Evolutionary conservation across 2,888 invertebrate genomes (phyloP).

Genomic region (Stenchaetothrips biformis): DNA sequence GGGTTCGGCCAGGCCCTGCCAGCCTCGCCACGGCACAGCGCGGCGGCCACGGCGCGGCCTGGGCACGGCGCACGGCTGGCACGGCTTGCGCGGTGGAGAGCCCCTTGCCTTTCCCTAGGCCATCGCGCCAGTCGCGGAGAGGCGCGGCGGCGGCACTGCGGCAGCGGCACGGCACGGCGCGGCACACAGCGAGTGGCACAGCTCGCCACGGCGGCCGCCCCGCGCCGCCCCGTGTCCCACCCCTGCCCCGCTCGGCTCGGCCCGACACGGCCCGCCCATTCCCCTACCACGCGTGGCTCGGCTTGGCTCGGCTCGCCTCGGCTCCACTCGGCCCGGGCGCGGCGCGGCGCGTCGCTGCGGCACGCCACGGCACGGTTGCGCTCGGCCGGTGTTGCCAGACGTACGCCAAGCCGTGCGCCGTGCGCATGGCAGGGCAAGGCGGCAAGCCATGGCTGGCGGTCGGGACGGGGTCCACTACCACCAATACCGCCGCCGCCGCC

Average conservation of each 20-base stretch:
- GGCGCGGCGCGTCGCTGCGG: background rate
- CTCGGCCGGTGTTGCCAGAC: conserved; percentile 17
- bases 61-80: background rate
- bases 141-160: conserved; percentile 21
- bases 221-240: background rate
- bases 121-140: conserved; percentile 16
- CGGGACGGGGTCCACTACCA: background rate
- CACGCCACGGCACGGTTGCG: conserved; percentile 8
- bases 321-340: background rate
- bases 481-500: background rate
- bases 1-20: background rate
- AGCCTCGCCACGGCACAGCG: background rate
- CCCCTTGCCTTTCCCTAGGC: conserved; percentile 24
- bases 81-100: background rate
- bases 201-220: conserved; percentile 4
- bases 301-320: background rate
- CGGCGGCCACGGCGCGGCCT: background rate
- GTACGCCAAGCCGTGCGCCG: background rate
- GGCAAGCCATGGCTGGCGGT: background rate
- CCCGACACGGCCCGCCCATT: background rate
- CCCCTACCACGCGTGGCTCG: background rate
- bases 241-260: background rate
- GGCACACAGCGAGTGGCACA: background rate
- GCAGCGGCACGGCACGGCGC: conserved; percentile 19
- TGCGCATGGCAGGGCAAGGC: background rate